phyloP scores from a whole-genome alignment of 2,888 invertebrate genomes.

The Platynereis dumerilii region DNA sequence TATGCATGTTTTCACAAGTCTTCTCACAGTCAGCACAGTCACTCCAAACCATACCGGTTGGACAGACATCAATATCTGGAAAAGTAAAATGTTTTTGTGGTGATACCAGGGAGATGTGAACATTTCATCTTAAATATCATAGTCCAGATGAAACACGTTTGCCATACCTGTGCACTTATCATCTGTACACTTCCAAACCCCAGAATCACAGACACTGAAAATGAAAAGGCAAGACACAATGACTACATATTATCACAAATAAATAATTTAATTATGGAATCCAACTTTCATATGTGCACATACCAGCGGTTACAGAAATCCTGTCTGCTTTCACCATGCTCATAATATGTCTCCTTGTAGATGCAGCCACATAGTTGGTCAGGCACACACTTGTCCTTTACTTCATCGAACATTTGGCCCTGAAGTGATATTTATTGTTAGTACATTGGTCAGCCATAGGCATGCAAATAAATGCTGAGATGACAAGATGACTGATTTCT shows the following conservation, averaged over 20 bases:
- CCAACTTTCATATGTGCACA: not conserved
- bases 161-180: too few relatives aligned
- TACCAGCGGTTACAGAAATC: slow-evolving; percentile 19
- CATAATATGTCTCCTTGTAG: slow-evolving; percentile 11
- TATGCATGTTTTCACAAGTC: slow-evolving; percentile 87
- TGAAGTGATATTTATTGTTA: too few relatives aligned
- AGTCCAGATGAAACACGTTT: too few relatives aligned
- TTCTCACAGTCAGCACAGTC: slow-evolving; percentile 79
- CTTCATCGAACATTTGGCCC: slow-evolving; percentile 9
- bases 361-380: slow-evolving; percentile 14
- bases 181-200: too few relatives aligned
- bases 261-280: not conserved
- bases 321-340: not conserved
- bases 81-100: not conserved
- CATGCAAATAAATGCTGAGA: too few relatives aligned
- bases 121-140: not conserved
- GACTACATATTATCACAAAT: not conserved
- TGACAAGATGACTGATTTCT: too few relatives aligned
- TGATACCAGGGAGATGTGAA: not conserved
- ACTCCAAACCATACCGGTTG: slow-evolving; percentile 71
- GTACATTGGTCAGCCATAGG: too few relatives aligned
- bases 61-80: slow-evolving; percentile 32
- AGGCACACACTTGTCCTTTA: not conserved
- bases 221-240: too few relatives aligned
- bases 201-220: too few relatives aligned